A percentile compares a stretch with the other conserved stretches of the same genome.
These are phyloP conservation scores for Mythimna vitellina DNA, from an alignment of 2,888 invertebrate species.

Conservation along the genomic window DNA sequence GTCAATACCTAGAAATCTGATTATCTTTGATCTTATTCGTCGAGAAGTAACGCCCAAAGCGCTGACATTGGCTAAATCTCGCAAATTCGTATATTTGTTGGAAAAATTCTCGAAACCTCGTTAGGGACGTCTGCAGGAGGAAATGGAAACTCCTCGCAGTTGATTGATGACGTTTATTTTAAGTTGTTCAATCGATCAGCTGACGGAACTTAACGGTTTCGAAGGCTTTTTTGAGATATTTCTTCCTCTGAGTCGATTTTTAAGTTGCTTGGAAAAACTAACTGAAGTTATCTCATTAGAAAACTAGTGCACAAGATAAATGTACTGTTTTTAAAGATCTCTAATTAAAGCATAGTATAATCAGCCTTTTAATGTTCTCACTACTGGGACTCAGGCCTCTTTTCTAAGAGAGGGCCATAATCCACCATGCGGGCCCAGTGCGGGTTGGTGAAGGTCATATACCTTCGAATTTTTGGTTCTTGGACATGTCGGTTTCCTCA, in stretches of 20 bases:
- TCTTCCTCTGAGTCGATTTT: constrained; percentile 16
- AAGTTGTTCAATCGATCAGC: constrained; percentile 59
- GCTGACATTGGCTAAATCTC: constrained; percentile 22
- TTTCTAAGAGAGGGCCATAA: too few relatives aligned
- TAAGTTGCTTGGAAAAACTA: constrained; percentile 29
- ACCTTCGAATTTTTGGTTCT: too few relatives aligned
- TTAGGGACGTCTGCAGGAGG: constrained; percentile 48
- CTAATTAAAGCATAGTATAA: too few relatives aligned
- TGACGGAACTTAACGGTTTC: constrained; percentile 40
- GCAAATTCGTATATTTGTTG: constrained; percentile 46
- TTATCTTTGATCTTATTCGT: constrained; percentile 34
- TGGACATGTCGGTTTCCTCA: too few relatives aligned
- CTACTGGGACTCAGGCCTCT: too few relatives aligned
- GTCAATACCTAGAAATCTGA: constrained; percentile 14
- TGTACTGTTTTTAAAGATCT: neutral
- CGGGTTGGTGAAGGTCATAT: too few relatives aligned
- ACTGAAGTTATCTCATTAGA: constrained; percentile 27
- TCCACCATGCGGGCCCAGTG: too few relatives aligned
- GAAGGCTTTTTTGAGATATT: constrained; percentile 31
- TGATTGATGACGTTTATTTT: constrained; percentile 63
- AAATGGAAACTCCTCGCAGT: constrained; percentile 58
- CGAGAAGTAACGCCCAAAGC: constrained; percentile 19
- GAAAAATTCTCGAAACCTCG: constrained; percentile 48
- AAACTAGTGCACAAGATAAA: too few relatives aligned
- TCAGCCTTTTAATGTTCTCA: too few relatives aligned